Evolutionary conservation across 2,797 vertebrate species (phyloP), one percentile per base, ranked within the genome.

Genomic region (Carduelis carduelis): DNA sequence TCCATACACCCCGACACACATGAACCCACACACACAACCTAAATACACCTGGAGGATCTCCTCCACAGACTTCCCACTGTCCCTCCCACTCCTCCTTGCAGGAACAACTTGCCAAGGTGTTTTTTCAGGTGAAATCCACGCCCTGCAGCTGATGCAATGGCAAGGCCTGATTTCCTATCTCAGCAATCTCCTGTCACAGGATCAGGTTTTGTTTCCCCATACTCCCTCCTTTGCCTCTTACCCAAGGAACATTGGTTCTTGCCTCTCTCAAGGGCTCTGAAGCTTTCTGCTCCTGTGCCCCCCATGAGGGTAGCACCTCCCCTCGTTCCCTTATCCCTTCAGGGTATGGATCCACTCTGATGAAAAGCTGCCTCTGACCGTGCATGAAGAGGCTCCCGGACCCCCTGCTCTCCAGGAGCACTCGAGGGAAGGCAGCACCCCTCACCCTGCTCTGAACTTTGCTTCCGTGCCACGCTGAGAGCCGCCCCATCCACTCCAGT

Each of bases 91-190:
- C 83, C 91, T 96, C 83, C 92, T 47, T 83, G 87, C 92, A 92
- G 77, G 71, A 95, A 79, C 61, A 53, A 94, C 87, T 90, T 34
- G 94, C 91, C 95, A 78, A 94, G 83, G 90, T 96, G 96, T 94
- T 95, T 89, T 95, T 95, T 93, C 94, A 97, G 96, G 96, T 97
- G 96, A 96, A 93, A 95, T 92, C 92, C 95, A 93, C 96, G 64
- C 96, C 96, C 95, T 96, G 89, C 89, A 92, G 96, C 96, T 97
- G 96, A 97, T 89, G 91, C 96, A 97, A 97, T 1, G 76, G 63
- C 56, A 27, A 64, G 78, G 85, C 87, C 76, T 47, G 77, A 63
- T 86, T 96, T 95, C 92, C 95, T 95, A 91, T 90, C 96, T 90
- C 66, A 34, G 52, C 27, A 9, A 78, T 92, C 89, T 95, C 91